Base-by-base conservation (phyloP, 2,888 invertebrate species). In the Neocrepidodera transversa region DNA sequence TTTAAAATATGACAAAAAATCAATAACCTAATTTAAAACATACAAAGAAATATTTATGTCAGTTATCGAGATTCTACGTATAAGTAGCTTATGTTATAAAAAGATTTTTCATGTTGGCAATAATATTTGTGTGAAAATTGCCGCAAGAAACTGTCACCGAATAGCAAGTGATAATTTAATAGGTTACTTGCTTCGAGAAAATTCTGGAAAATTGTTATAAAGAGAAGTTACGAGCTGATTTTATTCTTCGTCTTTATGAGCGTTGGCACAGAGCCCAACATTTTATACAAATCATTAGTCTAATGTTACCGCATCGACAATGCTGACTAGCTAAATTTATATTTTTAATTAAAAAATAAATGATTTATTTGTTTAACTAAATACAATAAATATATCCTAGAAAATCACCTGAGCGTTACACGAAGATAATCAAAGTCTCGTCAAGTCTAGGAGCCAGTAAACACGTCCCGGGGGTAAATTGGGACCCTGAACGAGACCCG, bases 261-360 rank as follows among this genome's bases (percentile, higher is more conserved):
- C 36, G 23, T 18, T 50, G 50, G 50, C 50, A 38, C 23, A 26
- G 36, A 20, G 50, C 50, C 50, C 26, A 23, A 36, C 26, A 36
- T 50, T 50, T 38, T 36, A 50, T 50, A 50, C 50, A 50, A 38
- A 50, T 50, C 50, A 38, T 50, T 36, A 50, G 14, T 50, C 32
- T 50, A 13, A 38, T 50, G 38, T 50, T 35, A 38, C 30, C 6
- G 26, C 36, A 18, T 35, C 38, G 36, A 11, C 42, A 13, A 50
- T 36, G 36, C 14, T 23, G 50, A 28, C 14, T 17, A 23, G 36
- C 26, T 13, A 38, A 49, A 35, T 49, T 36, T n/a, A n/a, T n/a
- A n/a, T n/a, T n/a, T n/a, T n/a, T n/a, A n/a, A n/a, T n/a, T n/a
- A n/a, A n/a, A n/a, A n/a, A n/a, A n/a, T n/a, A n/a, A n/a, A n/a